Evolutionary conservation across 64 coral and sea anemone genomes (phyloP).

Genomic region (Cladopsammia gracilis): DNA sequence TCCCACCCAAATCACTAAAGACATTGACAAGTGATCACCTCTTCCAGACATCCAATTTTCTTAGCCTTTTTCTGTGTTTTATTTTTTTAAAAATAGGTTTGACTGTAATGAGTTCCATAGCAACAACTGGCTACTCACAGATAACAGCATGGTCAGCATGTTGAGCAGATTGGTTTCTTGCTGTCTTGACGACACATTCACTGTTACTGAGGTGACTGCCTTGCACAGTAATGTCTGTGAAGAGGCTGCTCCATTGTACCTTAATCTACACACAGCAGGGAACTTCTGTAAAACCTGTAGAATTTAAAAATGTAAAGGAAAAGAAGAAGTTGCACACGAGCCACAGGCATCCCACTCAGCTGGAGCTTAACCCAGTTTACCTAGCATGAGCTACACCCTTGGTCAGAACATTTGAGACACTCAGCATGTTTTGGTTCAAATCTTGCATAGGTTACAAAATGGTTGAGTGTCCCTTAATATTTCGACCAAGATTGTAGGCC

Average conservation of each 20-base stretch:
- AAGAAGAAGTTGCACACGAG: no score
- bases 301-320: background rate
- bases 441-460: no score
- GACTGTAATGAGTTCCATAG: background rate
- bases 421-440: no score
- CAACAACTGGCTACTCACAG: constrained; percentile 32
- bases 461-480: no score
- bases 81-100: background rate
- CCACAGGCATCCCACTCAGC: no score
- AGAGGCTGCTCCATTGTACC: background rate
- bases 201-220: constrained; percentile 4
- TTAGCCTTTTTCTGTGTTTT: background rate
- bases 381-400: no score
- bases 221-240: constrained; percentile 58
- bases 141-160: constrained; percentile 53
- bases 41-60: no score
- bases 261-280: constrained; percentile 42
- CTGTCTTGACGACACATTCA: constrained; percentile 44
- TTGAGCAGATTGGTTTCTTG: constrained; percentile 75
- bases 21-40: no score
- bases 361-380: no score
- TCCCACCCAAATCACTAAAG: no score
- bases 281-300: constrained; percentile 67
- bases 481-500: no score
- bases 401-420: no score